These are phyloP conservation scores for Eupithecia inturbata DNA, from an alignment of 2,888 invertebrate genomes.

Conservation along the genomic window DNA sequence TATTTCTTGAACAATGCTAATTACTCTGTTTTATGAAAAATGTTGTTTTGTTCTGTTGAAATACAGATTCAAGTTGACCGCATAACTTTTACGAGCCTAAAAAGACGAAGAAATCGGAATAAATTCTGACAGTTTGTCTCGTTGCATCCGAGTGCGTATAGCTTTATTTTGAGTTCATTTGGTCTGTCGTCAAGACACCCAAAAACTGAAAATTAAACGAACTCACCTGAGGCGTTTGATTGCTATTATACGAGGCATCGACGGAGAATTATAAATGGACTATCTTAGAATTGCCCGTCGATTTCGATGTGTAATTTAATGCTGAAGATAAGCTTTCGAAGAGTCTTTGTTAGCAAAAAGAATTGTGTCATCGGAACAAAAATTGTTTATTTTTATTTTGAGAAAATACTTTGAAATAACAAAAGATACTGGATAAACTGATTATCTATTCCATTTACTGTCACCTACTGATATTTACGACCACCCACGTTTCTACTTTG, in stretches of 20 bases:
- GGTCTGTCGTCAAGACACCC: not conserved
- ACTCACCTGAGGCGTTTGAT: not conserved
- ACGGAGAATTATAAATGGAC: not conserved
- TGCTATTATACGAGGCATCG: not conserved
- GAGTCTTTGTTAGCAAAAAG: not conserved
- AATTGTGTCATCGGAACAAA: not conserved
- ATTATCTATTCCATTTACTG: slow-evolving; percentile 28
- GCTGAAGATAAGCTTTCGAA: not conserved
- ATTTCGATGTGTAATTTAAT: not conserved
- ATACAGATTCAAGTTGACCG: not conserved
- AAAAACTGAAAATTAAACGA: not conserved
- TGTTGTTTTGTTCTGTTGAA: not conserved
- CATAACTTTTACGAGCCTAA: not conserved
- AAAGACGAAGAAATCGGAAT: not conserved
- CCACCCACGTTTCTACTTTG: slow-evolving; percentile 30
- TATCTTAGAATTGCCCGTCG: not conserved
- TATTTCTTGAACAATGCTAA: not conserved
- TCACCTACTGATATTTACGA: slow-evolving; percentile 11
- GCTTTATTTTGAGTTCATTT: not conserved
- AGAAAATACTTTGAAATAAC: slow-evolving; percentile 9
- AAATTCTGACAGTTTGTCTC: not conserved
- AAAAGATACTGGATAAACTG: slow-evolving; percentile 15
- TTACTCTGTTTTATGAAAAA: not conserved
- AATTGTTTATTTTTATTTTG: not conserved
- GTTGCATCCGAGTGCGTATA: not conserved